Percentiles rank a stretch among this genome's conserved stretches.
These are phyloP conservation scores for Peromyscus eremicus DNA, from an alignment of 2,797 vertebrate genomes.

Conservation along the genomic window DNA sequence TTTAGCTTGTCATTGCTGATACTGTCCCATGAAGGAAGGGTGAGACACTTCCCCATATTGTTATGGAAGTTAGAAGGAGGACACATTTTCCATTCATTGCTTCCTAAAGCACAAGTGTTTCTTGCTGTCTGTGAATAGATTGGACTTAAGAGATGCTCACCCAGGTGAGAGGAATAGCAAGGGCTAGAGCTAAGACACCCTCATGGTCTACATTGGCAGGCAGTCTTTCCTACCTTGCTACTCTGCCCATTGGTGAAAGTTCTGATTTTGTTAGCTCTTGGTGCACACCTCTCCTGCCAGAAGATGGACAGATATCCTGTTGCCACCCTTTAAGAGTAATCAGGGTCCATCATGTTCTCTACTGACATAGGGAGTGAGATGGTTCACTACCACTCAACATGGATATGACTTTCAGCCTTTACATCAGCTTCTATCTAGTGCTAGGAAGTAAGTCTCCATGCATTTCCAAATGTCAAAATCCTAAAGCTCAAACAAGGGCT, in stretches of 20 bases:
- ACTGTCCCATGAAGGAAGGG: not conserved
- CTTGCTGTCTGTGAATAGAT: not conserved
- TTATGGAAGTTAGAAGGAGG: not conserved
- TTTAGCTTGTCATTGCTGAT: not conserved
- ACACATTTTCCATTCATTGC: not conserved
- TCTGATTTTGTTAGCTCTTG: not conserved
- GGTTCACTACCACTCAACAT: not conserved
- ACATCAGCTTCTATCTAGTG: not conserved
- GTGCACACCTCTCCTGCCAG: not conserved
- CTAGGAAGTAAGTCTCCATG: not conserved
- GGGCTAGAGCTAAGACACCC: too few relatives aligned
- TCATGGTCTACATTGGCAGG: accelerated
- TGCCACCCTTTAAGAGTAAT: not conserved
- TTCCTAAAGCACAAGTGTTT: accelerated
- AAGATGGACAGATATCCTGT: not conserved
- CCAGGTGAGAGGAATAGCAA: accelerated
- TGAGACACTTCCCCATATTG: too few relatives aligned
- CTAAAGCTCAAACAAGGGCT: not conserved
- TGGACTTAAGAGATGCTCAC: accelerated
- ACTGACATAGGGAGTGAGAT: not conserved
- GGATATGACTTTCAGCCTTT: not conserved
- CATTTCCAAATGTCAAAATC: conserved; percentile 23
- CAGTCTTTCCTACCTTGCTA: not conserved
- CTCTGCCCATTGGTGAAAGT: not conserved
- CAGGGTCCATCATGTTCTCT: not conserved